Conservation (phyloP, 2,888 invertebrate species). For the Branchipolynoe longqiensis region DNA sequence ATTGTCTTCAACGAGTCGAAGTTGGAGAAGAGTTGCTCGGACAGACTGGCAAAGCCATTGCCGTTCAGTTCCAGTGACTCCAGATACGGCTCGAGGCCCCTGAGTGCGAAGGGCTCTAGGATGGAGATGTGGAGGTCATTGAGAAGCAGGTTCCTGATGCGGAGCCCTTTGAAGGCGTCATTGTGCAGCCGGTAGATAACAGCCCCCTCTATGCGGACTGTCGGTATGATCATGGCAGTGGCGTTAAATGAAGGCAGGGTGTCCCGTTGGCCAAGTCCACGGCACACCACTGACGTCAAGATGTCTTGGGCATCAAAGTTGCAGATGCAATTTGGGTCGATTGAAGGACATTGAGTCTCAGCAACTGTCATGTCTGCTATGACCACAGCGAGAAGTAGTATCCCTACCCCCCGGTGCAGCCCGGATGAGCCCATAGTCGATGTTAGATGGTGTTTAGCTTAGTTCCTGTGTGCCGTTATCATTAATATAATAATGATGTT, state of each 20-base stretch:
- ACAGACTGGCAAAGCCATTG: not conserved
- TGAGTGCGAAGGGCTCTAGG: not conserved
- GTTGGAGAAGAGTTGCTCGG: slow-evolving; percentile 11
- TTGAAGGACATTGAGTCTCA: not conserved
- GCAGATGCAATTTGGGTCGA: not conserved
- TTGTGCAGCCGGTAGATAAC: not conserved
- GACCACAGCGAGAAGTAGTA: no score
- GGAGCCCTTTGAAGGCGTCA: not conserved
- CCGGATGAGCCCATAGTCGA: no score
- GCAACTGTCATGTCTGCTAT: no score
- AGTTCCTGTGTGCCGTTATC: no score
- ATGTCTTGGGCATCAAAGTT: not conserved
- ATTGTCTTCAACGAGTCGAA: slow-evolving; percentile 13
- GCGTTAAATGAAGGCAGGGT: not conserved
- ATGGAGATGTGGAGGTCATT: not conserved
- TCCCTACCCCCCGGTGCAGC: no score
- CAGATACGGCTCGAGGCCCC: slow-evolving; percentile 11
- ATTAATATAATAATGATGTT: no score
- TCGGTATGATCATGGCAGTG: not conserved
- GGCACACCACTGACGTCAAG: not conserved
- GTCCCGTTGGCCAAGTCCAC: not conserved
- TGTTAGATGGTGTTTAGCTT: no score
- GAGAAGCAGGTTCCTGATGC: slow-evolving; percentile 22
- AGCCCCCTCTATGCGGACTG: not conserved
- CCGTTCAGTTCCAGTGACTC: slow-evolving; percentile 20